These are phyloP conservation scores for Cynodonichthys magdalenae DNA, from an alignment of 2,797 vertebrate genomes.

Conservation along the genomic window DNA sequence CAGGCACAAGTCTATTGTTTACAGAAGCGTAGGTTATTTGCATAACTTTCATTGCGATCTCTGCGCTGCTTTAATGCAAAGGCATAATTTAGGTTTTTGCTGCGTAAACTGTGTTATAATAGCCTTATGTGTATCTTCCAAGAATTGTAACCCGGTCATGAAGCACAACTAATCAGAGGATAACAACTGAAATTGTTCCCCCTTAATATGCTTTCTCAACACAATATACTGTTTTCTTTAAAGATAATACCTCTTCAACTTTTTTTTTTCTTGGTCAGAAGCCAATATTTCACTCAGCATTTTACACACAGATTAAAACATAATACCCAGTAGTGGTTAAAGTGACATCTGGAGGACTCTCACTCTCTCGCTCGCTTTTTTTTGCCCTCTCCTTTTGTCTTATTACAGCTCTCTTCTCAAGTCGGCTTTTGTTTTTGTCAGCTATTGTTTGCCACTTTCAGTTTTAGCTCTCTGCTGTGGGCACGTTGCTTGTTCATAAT, in stretches of 20 bases:
- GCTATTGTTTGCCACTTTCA: neutral
- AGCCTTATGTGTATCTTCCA: neutral
- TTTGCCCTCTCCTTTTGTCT: neutral
- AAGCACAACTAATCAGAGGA: neutral
- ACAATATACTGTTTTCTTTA: neutral
- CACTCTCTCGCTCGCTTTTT: neutral
- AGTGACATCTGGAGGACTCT: neutral
- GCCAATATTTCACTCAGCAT: neutral
- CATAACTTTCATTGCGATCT: neutral
- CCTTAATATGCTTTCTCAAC: neutral
- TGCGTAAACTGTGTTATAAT: neutral
- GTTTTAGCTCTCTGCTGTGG: neutral
- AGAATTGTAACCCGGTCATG: neutral
- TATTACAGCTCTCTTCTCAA: neutral
- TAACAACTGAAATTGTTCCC: neutral
- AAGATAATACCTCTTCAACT: neutral
- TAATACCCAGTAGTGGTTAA: neutral
- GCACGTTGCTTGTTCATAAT: neutral
- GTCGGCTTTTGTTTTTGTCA: neutral
- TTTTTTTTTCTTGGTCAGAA: too few species aligned
- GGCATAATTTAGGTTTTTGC: too few species aligned
- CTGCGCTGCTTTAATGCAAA: constrained; percentile 1
- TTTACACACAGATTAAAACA: neutral
- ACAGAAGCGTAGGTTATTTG: neutral
- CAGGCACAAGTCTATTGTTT: neutral